Percentiles rank a stretch among this genome's conserved stretches.
Evolutionary conservation across 2,888 invertebrate species (phyloP).

Genomic region (Hydropsyche betteni): DNA sequence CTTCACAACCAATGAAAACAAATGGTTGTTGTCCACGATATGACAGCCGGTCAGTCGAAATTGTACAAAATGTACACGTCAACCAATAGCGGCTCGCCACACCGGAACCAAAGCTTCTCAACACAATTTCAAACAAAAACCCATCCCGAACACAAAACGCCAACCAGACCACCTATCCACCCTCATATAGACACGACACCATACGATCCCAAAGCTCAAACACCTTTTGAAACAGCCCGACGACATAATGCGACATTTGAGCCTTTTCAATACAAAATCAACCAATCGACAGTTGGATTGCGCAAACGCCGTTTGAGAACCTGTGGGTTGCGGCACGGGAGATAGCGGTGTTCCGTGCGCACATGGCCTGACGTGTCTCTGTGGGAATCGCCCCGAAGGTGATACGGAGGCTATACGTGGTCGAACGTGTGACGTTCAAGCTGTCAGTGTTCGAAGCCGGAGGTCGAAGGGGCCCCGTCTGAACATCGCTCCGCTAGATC

Average conservation of each 20-base stretch:
- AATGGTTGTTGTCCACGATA: neutral
- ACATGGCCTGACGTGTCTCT: conserved; percentile 54
- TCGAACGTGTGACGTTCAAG: no score
- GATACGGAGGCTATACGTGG: neutral
- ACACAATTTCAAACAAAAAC: neutral
- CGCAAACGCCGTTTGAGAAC: conserved; percentile 48
- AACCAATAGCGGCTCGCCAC: conserved; percentile 53
- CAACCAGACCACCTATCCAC: no score
- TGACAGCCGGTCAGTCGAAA: conserved; percentile 32
- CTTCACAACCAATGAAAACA: no score
- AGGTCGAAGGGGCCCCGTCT: no score
- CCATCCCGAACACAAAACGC: no score
- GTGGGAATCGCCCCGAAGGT: conserved; percentile 36
- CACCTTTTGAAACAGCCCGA: no score
- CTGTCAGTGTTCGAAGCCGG: no score
- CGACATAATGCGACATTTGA: no score
- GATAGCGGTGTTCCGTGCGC: conserved; percentile 50
- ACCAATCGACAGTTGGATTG: neutral
- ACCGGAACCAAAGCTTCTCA: conserved; percentile 45
- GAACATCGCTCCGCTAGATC: no score
- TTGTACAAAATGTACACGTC: conserved; percentile 34
- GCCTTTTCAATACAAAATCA: neutral
- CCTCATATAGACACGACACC: no score
- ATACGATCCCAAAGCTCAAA: no score
- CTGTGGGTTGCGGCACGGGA: conserved; percentile 31